Conservation (phyloP, 2,797 vertebrate genomes). For the Tadarida brasiliensis region DNA sequence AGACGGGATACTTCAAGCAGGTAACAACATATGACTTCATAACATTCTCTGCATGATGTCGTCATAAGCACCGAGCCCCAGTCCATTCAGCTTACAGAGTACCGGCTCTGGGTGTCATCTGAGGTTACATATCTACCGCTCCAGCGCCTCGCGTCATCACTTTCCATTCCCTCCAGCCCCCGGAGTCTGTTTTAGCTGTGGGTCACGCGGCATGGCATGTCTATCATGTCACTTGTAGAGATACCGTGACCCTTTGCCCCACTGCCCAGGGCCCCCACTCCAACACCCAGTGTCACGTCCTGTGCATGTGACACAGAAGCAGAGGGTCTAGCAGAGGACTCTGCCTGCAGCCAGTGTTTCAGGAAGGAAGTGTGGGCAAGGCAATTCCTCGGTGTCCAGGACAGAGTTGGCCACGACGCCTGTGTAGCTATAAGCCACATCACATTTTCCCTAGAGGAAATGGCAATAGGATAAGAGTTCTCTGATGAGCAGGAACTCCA, state of each 20-base stretch:
- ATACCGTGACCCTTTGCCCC: not conserved
- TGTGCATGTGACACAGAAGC: not conserved
- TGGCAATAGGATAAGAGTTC: not conserved
- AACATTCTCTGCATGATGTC: not conserved
- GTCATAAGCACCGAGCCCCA: not conserved
- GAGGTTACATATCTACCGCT: not conserved
- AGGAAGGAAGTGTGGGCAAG: not conserved
- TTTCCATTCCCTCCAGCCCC: slow-evolving; percentile 61
- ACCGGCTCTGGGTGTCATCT: not conserved
- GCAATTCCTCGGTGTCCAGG: not conserved
- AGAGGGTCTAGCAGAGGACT: not conserved
- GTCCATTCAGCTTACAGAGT: not conserved
- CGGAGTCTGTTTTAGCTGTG: slow-evolving; percentile 64
- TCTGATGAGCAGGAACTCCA: not conserved
- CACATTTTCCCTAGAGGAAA: not conserved
- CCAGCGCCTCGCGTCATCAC: not conserved
- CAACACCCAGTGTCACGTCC: not conserved
- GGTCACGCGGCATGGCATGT: slow-evolving; percentile 17
- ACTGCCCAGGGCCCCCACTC: not conserved
- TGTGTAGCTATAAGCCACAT: not conserved
- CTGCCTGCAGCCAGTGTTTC: not conserved
- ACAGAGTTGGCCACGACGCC: not conserved
- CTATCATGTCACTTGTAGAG: slow-evolving; percentile 38
- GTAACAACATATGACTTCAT: not conserved
- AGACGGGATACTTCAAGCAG: not conserved